Percentiles rank a stretch among this genome's conserved stretches.
Evolutionary conservation across 2,888 invertebrate species (phyloP).

Genomic region (Nesidiocoris tenuis): DNA sequence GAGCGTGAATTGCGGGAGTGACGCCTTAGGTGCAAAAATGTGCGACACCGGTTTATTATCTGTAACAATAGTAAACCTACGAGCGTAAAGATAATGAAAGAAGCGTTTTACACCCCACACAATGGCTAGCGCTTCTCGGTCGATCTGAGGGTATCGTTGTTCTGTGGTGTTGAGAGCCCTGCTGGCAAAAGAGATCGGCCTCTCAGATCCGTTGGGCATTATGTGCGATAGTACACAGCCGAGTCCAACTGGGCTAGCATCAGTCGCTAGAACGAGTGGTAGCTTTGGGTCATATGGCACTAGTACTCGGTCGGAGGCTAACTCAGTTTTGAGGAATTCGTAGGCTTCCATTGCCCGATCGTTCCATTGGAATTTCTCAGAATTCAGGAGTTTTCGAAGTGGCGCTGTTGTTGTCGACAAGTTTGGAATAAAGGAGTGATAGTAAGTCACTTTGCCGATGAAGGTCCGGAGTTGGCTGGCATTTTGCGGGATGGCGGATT

Average conservation of each 20-base stretch:
- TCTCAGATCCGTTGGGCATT: conserved; percentile 53
- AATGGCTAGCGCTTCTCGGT: conserved; percentile 52
- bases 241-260: conserved; percentile 49
- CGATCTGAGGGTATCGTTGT: conserved; percentile 51
- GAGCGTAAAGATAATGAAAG: conserved; percentile 54
- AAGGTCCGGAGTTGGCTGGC: conserved; percentile 2
- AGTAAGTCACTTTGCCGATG: conserved; percentile 20
- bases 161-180: conserved; percentile 52
- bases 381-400: conserved; percentile 23
- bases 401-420: conserved; percentile 15
- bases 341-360: conserved; percentile 50
- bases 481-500: background rate
- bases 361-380: conserved; percentile 50
- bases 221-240: conserved; percentile 52
- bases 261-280: conserved; percentile 51
- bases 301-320: conserved; percentile 40
- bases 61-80: conserved; percentile 54
- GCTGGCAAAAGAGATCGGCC: conserved; percentile 54
- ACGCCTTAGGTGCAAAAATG: conserved; percentile 48
- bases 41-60: conserved; percentile 53
- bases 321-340: conserved; percentile 50
- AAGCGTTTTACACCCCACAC: conserved; percentile 51
- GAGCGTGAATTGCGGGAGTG: conserved; percentile 24
- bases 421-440: conserved; percentile 11
- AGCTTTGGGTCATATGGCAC: conserved; percentile 51